Conservation (phyloP, 1,140 invertebrate species). For the Diprion similis region DNA sequence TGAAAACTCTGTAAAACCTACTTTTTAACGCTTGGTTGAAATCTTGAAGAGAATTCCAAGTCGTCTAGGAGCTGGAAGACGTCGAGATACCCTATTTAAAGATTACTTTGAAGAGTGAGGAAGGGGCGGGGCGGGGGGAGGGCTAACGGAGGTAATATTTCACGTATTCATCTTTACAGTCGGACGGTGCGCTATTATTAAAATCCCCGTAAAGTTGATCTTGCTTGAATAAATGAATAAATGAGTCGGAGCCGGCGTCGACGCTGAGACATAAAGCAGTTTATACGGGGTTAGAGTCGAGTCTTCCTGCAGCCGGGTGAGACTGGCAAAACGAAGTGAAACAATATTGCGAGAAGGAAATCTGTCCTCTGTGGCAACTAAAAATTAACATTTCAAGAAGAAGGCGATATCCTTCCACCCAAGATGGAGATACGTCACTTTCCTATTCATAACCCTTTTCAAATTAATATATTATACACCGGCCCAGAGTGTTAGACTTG, state of each 20-base stretch:
- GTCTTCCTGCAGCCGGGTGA: slow-evolving; percentile 30
- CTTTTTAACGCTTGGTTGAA: not conserved
- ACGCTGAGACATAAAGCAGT: slow-evolving; percentile 41
- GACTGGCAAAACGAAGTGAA: slow-evolving; percentile 24
- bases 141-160: not conserved
- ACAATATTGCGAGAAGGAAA: slow-evolving; percentile 9
- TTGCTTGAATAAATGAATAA: slow-evolving; percentile 47
- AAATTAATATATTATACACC: slow-evolving; percentile 10
- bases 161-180: slow-evolving; percentile 17
- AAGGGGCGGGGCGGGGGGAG: not conserved
- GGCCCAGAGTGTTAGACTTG: not conserved
- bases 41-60: not conserved
- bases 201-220: slow-evolving; percentile 51
- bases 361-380: slow-evolving; percentile 12
- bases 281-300: slow-evolving; percentile 33
- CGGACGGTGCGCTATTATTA: slow-evolving; percentile 42
- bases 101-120: not conserved
- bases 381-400: slow-evolving; percentile 15
- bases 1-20: not conserved
- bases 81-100: no score
- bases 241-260: slow-evolving; percentile 35
- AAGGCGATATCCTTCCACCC: not conserved
- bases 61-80: no score
- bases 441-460: slow-evolving; percentile 11
- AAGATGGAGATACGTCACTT: not conserved